Conservation (phyloP, 1,140 invertebrate genomes). For the Drosophila busckii region DNA sequence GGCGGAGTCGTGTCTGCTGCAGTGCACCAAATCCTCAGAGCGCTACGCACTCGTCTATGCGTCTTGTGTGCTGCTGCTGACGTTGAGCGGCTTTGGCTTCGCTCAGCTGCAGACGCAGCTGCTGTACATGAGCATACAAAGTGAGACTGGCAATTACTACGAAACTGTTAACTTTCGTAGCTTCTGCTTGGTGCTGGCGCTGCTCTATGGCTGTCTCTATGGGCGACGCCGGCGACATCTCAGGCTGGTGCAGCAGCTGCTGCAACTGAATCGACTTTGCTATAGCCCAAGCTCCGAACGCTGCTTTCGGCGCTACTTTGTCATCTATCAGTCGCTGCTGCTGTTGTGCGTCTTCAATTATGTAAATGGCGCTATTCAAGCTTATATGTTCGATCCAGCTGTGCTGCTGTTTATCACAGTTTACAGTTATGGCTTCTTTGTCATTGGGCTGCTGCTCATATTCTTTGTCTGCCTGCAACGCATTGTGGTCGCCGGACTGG, state of each 20-base stretch:
- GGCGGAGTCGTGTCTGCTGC: conserved; percentile 15
- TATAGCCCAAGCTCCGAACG: neutral
- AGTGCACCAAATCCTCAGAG: conserved; percentile 21
- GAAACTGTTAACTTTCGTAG: conserved; percentile 34
- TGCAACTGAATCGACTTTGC: conserved; percentile 22
- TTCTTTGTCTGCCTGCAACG: conserved; percentile 57
- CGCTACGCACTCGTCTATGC: conserved; percentile 28
- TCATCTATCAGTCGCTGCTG: conserved; percentile 20
- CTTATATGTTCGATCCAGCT: neutral
- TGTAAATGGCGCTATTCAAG: conserved; percentile 11
- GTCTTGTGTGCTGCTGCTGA: neutral
- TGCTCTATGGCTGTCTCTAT: conserved; percentile 42
- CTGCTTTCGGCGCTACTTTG: conserved; percentile 27
- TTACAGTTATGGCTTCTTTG: conserved; percentile 38
- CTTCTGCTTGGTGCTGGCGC: conserved; percentile 29
- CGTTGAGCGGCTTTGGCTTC: conserved; percentile 16
- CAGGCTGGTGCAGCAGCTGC: conserved; percentile 22
- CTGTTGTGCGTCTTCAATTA: conserved; percentile 22
- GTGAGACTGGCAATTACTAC: conserved; percentile 50
- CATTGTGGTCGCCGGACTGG: conserved; percentile 35
- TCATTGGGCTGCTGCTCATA: conserved; percentile 39
- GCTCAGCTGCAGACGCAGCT: conserved; percentile 22
- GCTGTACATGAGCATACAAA: conserved; percentile 32
- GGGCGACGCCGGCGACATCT: conserved; percentile 29
- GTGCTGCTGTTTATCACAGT: conserved; percentile 15